Conservation (phyloP, 2,888 invertebrate genomes). For the Allolobophora icterica region DNA sequence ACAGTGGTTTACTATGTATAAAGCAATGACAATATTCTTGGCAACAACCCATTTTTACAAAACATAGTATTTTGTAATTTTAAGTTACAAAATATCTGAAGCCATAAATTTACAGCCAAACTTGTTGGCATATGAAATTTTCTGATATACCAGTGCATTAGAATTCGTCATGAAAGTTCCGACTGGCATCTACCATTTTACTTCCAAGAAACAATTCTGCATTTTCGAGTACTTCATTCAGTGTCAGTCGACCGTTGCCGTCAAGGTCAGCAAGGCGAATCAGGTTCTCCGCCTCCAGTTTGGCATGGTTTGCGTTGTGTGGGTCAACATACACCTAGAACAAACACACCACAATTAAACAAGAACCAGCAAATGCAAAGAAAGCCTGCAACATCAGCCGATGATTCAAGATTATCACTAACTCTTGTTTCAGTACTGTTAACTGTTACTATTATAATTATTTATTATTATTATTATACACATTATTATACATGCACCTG, state of each 20-base stretch:
- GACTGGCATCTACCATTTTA: slow-evolving; percentile 79
- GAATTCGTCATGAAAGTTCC: slow-evolving; percentile 68
- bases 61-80: background rate
- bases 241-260: slow-evolving; percentile 73
- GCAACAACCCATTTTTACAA: background rate
- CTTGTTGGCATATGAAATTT: background rate
- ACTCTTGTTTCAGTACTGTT: background rate
- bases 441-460: no score
- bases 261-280: slow-evolving; percentile 76
- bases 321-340: slow-evolving; percentile 77
- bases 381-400: background rate
- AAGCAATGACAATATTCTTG: background rate
- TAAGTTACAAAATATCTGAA: background rate
- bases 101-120: background rate
- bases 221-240: slow-evolving; percentile 76
- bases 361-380: background rate
- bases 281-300: slow-evolving; percentile 77
- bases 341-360: background rate
- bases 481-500: slow-evolving; percentile 78
- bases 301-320: slow-evolving; percentile 77
- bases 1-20: background rate
- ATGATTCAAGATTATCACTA: background rate
- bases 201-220: slow-evolving; percentile 77
- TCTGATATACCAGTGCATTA: background rate
- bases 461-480: no score